A percentile compares a stretch with the other conserved stretches of the same genome.
Conservation (phyloP, 1,140 invertebrate species). For the Limonius californicus region DNA sequence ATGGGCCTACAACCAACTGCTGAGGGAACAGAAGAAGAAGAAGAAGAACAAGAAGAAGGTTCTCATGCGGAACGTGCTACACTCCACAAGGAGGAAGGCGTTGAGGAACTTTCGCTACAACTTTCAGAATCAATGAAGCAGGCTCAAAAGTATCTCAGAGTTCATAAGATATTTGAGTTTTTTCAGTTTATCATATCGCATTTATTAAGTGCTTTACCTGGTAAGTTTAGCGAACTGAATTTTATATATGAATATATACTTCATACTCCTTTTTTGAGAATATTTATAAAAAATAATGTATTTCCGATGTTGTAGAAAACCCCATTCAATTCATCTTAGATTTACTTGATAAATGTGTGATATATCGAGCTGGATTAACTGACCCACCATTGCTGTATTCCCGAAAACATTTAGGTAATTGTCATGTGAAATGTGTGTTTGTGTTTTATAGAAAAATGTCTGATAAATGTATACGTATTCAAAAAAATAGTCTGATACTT, state of each 20-base stretch:
- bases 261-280: no score
- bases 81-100: neutral
- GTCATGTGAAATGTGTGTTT: no score
- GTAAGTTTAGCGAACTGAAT: no score
- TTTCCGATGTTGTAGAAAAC: slow-evolving; percentile 34
- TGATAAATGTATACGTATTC: no score
- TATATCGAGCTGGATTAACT: slow-evolving; percentile 48
- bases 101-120: slow-evolving; percentile 10
- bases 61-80: no score
- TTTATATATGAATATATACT: no score
- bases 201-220: slow-evolving; percentile 45
- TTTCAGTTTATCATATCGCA: slow-evolving; percentile 51
- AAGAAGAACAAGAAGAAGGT: slow-evolving; percentile 19
- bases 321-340: slow-evolving; percentile 50
- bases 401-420: slow-evolving; percentile 31
- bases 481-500: no score
- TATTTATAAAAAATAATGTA: no score
- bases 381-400: slow-evolving; percentile 49
- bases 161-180: slow-evolving; percentile 48
- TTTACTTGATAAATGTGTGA: slow-evolving; percentile 49
- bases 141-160: slow-evolving; percentile 44
- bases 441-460: no score
- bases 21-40: slow-evolving; percentile 2
- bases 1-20: slow-evolving; percentile 16
- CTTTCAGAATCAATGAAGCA: slow-evolving; percentile 34